Conservation (phyloP, 2,797 vertebrate species). For the Fringilla coelebs region DNA sequence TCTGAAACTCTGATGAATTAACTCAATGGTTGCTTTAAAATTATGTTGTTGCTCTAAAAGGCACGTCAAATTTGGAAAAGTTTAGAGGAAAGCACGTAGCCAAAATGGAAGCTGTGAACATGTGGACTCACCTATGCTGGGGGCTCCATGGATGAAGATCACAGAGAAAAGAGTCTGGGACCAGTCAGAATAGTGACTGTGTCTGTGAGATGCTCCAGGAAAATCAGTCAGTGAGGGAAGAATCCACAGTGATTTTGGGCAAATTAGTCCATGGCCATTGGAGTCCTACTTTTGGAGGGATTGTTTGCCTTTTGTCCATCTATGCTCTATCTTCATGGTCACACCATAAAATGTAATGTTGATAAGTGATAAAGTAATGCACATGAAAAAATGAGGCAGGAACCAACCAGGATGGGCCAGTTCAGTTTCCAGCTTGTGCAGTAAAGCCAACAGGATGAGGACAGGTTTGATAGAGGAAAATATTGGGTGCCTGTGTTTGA, state of each 20-base stretch:
- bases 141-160: not conserved
- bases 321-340: not conserved
- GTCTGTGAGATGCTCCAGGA: not conserved
- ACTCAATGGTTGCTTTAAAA: not conserved
- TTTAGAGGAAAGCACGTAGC: not conserved
- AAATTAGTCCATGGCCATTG: not conserved
- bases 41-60: not conserved
- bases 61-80: not conserved
- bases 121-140: not conserved
- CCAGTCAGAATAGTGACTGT: not conserved
- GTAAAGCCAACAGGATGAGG: not conserved
- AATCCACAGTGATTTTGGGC: not conserved
- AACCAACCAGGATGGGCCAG: not conserved
- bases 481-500: not conserved
- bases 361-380: not conserved
- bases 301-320: not conserved
- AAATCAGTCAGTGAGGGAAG: not conserved
- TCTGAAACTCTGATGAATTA: not conserved
- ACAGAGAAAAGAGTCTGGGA: not conserved
- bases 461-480: not conserved
- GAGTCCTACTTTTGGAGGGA: not conserved
- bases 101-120: too few species aligned
- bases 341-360: not conserved
- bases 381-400: not conserved
- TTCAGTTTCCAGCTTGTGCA: not conserved